Evolutionary conservation across 2,797 vertebrate genomes (phyloP).

Genomic region (Myiotriccus ornatus): DNA sequence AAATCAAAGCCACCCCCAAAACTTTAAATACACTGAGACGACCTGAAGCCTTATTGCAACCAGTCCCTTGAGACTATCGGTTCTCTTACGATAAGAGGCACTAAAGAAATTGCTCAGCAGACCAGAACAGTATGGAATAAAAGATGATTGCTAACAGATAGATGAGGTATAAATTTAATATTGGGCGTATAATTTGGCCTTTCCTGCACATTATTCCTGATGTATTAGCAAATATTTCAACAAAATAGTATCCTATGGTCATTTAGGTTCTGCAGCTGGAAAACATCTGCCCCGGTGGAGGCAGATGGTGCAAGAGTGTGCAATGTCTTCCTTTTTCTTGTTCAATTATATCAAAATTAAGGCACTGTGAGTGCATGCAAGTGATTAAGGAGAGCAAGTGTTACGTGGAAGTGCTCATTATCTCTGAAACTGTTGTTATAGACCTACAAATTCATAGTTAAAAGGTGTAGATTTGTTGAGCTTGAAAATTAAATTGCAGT

Average conservation of each 20-base stretch:
- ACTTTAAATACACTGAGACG: background rate
- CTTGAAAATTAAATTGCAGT: background rate
- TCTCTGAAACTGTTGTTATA: background rate
- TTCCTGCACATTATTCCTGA: background rate
- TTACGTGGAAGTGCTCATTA: conserved; percentile 3
- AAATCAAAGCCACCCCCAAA: background rate
- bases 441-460: background rate
- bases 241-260: background rate
- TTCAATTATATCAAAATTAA: conserved; percentile 21
- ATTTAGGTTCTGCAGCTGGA: conserved; percentile 35
- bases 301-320: conserved; percentile 4
- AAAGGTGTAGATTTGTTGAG: background rate
- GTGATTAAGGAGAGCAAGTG: conserved; percentile 4
- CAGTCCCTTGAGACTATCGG: background rate
- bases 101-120: background rate
- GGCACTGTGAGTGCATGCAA: background rate
- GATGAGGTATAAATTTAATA: background rate
- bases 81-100: background rate
- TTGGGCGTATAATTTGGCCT: background rate
- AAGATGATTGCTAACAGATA: conserved; percentile 15
- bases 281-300: conserved; percentile 12
- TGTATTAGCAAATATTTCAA: background rate
- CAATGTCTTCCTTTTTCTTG: background rate
- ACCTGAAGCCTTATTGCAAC: background rate
- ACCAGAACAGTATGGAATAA: background rate